phyloP scores from a whole-genome alignment of 2,888 invertebrate species.

The Pimpla rufipes region DNA sequence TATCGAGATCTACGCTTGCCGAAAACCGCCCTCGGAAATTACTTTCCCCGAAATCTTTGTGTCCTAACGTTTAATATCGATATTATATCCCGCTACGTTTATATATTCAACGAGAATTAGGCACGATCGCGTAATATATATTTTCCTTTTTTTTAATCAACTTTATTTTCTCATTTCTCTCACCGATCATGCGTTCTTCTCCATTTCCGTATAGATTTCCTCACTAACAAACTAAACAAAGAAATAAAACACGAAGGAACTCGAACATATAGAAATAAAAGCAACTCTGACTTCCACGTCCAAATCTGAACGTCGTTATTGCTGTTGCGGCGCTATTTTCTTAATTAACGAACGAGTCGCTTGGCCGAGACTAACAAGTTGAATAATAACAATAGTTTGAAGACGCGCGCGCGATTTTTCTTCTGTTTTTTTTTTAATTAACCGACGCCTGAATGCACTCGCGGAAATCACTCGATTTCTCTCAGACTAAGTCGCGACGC shows the following conservation, averaged over 20 bases:
- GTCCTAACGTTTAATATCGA: conserved; percentile 32
- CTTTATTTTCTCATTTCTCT: conserved; percentile 29
- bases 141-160: conserved; percentile 14
- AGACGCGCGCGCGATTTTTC: conserved; percentile 2
- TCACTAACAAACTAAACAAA: conserved; percentile 23
- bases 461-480: conserved; percentile 1
- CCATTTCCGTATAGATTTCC: not conserved
- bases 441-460: conserved; percentile 43
- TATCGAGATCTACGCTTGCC: conserved; percentile 58
- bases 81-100: conserved; percentile 23
- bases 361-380: conserved; percentile 10
- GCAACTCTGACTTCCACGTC: conserved; percentile 47
- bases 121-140: conserved; percentile 40
- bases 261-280: conserved; percentile 16
- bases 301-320: conserved; percentile 6
- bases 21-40: conserved; percentile 31
- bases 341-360: conserved; percentile 4
- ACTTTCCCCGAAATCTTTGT: conserved; percentile 37
- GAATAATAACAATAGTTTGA: conserved; percentile 66
- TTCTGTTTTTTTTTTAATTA: conserved; percentile 33
- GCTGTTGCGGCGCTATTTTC: conserved; percentile 7
- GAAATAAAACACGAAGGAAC: conserved; percentile 23
- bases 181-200: conserved; percentile 47
- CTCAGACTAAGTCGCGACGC: not conserved
- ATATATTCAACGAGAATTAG: conserved; percentile 34